These are phyloP conservation scores for Rhinolophus sinicus DNA, from an alignment of 2,113 vertebrate species.

Conservation along the genomic window DNA sequence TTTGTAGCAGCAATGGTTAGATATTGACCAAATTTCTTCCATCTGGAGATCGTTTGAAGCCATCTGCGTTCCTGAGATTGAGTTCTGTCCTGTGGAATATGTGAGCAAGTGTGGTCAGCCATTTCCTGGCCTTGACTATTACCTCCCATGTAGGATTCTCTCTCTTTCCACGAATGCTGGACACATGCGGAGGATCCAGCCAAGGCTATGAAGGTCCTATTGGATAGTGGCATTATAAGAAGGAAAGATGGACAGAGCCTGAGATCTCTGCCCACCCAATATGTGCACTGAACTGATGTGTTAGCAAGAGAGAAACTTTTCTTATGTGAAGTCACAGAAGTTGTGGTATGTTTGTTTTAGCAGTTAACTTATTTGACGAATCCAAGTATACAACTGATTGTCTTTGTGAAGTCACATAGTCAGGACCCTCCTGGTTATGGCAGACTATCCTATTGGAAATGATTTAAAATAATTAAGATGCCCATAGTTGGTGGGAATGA, in stretches of 20 bases:
- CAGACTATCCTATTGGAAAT: not conserved
- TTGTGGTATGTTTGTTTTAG: not conserved
- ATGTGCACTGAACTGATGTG: not conserved
- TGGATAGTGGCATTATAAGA: too few species aligned
- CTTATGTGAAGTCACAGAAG: not conserved
- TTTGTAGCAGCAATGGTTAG: not conserved
- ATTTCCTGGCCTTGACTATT: not conserved
- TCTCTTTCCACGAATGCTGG: not conserved
- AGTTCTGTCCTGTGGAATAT: not conserved
- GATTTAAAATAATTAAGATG: slow-evolving; percentile 2
- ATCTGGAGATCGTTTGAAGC: not conserved
- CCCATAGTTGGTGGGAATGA: not conserved
- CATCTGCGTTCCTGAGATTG: not conserved
- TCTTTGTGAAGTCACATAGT: not conserved
- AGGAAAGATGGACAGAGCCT: not conserved
- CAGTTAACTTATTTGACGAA: not conserved
- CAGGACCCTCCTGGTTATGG: not conserved
- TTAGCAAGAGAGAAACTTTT: not conserved
- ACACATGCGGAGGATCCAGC: too few species aligned
- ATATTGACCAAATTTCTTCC: not conserved
- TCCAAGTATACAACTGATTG: not conserved
- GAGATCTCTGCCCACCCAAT: not conserved
- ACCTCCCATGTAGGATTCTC: rapidly evolving
- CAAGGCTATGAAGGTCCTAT: rapidly evolving
- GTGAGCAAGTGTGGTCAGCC: not conserved